Evolutionary conservation across 2,888 invertebrate species (phyloP).

Genomic region (Callosobruchus maculatus): DNA sequence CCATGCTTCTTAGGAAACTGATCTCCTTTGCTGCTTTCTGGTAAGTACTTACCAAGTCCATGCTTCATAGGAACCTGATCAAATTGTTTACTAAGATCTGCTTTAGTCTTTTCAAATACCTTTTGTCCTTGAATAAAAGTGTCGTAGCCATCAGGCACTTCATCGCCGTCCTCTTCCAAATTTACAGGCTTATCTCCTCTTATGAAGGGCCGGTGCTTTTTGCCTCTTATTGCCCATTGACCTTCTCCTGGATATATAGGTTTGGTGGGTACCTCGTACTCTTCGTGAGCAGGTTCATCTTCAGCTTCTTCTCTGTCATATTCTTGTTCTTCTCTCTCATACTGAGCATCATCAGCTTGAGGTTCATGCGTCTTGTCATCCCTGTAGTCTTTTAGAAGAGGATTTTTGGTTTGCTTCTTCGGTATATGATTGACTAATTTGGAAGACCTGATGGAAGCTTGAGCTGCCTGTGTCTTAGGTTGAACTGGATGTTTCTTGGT

Average conservation of each 20-base stretch:
- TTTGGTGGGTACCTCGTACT: conserved; percentile 38
- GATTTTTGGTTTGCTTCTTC: conserved; percentile 2
- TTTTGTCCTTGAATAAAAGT: conserved; percentile 54
- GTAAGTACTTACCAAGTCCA: conserved; percentile 10
- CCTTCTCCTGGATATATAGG: conserved; percentile 46
- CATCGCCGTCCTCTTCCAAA: conserved; percentile 31
- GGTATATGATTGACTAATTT: not conserved
- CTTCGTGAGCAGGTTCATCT: conserved; percentile 30
- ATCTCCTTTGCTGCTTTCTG: no score
- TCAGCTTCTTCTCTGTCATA: conserved; percentile 19
- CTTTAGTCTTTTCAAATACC: conserved; percentile 41
- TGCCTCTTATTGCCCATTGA: conserved; percentile 42
- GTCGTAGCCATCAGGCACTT: conserved; percentile 54
- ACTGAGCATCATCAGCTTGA: conserved; percentile 15
- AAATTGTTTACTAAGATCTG: conserved; percentile 26
- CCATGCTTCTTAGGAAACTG: conserved; percentile 20
- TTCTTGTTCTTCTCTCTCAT: conserved; percentile 17
- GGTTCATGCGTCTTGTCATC: conserved; percentile 33
- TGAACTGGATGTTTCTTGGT: conserved; percentile 4
- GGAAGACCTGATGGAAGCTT: not conserved
- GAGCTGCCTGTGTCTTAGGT: not conserved
- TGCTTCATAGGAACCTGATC: conserved; percentile 20
- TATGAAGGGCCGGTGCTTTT: conserved; percentile 37
- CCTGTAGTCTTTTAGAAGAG: conserved; percentile 27
- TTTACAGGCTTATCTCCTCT: conserved; percentile 14